Evolutionary conservation across 2,888 invertebrate species (phyloP).

Genomic region (Aplocera efformata): DNA sequence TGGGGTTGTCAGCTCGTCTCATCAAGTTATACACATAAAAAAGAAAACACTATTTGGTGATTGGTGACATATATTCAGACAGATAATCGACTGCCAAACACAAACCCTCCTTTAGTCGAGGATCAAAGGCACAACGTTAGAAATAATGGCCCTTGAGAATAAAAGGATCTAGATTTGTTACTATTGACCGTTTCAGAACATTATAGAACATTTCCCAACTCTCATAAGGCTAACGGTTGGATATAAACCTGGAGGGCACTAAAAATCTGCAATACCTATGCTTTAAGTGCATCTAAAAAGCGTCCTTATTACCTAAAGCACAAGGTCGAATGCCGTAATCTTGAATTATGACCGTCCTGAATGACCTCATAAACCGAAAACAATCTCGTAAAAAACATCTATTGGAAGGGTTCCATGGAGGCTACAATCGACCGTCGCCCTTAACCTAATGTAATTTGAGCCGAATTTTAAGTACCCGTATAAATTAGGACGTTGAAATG

Average conservation of each 20-base stretch:
- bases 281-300: slow-evolving; percentile 33
- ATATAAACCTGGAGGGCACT: slow-evolving; percentile 45
- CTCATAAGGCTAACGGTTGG: slow-evolving; percentile 47
- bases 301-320: slow-evolving; percentile 26
- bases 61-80: no score
- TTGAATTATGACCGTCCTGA: slow-evolving; percentile 28
- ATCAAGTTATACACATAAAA: no score
- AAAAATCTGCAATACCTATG: slow-evolving; percentile 29
- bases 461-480: slow-evolving; percentile 3
- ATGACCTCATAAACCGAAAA: slow-evolving; percentile 40
- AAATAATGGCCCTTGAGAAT: no score
- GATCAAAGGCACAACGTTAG: no score
- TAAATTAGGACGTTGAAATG: not conserved
- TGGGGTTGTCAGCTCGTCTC: no score
- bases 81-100: no score
- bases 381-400: slow-evolving; percentile 42
- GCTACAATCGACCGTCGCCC: slow-evolving; percentile 27
- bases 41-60: no score
- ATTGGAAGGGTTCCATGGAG: slow-evolving; percentile 30
- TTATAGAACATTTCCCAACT: slow-evolving; percentile 22
- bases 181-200: no score
- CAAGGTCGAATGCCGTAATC: slow-evolving; percentile 27
- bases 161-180: no score
- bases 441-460: slow-evolving; percentile 17
- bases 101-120: no score